These are phyloP conservation scores for Dynastes maya DNA, from an alignment of 2,888 invertebrate genomes.

Conservation along the genomic window DNA sequence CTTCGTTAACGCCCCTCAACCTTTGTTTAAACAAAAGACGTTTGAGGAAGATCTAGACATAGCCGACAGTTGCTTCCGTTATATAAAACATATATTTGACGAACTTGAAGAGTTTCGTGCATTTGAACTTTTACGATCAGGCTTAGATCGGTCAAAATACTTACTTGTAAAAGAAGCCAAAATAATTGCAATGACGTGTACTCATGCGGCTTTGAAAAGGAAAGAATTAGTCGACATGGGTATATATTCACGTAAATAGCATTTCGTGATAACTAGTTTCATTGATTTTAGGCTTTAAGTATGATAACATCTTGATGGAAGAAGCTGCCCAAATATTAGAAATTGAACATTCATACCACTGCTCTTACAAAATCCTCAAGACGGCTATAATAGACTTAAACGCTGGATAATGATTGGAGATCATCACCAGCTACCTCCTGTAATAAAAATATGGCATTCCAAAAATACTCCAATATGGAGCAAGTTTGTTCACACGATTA, in stretches of 20 bases:
- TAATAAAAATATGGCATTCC: slow-evolving; percentile 99
- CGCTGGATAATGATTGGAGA: slow-evolving; percentile 99
- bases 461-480: slow-evolving; percentile 99
- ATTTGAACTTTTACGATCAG: slow-evolving; percentile 96
- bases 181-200: slow-evolving; percentile 99
- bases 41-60: slow-evolving; percentile 90
- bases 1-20: slow-evolving; percentile 94
- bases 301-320: slow-evolving; percentile 99
- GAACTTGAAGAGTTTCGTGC: slow-evolving; percentile 98
- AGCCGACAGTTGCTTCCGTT: slow-evolving; percentile 94
- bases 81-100: slow-evolving; percentile 95
- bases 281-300: slow-evolving; percentile 83
- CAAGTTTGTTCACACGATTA: slow-evolving; percentile 98
- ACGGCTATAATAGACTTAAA: slow-evolving; percentile 95
- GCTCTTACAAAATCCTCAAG: slow-evolving; percentile 97
- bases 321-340: slow-evolving; percentile 99
- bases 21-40: slow-evolving; percentile 86
- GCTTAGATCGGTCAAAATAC: slow-evolving; percentile 96
- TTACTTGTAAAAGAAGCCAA: slow-evolving; percentile 98
- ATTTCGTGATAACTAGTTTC: not conserved
- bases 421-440: slow-evolving; percentile 99
- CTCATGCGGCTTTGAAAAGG: slow-evolving; percentile 97
- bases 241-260: not conserved
- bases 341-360: slow-evolving; percentile 99
- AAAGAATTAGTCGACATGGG: slow-evolving; percentile 96